phyloP scores from a whole-genome alignment of 2,113 vertebrate species.

The Collichthys lucidus region DNA sequence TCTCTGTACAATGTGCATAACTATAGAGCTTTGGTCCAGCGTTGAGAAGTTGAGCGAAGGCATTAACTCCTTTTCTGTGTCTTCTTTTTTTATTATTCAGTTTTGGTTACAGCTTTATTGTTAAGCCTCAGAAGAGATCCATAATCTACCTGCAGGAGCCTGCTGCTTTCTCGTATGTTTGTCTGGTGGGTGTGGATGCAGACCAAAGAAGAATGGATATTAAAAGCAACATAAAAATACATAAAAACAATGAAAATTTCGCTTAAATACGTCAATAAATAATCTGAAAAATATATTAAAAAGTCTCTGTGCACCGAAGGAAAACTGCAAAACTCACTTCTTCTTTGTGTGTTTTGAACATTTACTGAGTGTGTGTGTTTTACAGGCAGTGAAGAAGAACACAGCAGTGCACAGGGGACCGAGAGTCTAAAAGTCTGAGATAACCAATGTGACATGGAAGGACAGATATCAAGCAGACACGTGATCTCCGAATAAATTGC shows the following conservation, averaged over 20 bases:
- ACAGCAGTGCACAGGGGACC: conserved; percentile 34
- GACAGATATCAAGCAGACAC: conserved; percentile 73
- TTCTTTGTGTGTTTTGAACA: conserved; percentile 33
- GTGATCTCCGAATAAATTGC: conserved; percentile 75
- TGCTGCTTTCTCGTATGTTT: conserved; percentile 36
- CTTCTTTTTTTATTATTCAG: conserved; percentile 55
- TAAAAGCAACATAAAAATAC: conserved; percentile 22
- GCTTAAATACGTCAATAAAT: background rate
- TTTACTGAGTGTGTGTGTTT: conserved; percentile 41
- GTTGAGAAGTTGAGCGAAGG: conserved; percentile 93
- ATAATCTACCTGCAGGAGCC: conserved; percentile 80
- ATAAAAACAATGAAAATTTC: conserved; percentile 15
- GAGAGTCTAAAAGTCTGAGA: conserved; percentile 53
- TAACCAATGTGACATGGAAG: conserved; percentile 70
- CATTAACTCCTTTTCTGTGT: conserved; percentile 81
- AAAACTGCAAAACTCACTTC: background rate
- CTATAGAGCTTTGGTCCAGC: conserved; percentile 99
- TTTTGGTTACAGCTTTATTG: conserved; percentile 96
- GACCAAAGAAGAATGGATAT: conserved; percentile 46
- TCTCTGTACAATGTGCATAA: conserved; percentile 99
- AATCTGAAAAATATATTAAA: background rate
- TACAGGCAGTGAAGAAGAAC: conserved; percentile 46
- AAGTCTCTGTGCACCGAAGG: background rate
- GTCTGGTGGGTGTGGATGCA: conserved; percentile 38
- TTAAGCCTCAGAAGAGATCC: conserved; percentile 86